Conservation (phyloP, 2,797 vertebrate genomes). For the Prionace glauca region DNA sequence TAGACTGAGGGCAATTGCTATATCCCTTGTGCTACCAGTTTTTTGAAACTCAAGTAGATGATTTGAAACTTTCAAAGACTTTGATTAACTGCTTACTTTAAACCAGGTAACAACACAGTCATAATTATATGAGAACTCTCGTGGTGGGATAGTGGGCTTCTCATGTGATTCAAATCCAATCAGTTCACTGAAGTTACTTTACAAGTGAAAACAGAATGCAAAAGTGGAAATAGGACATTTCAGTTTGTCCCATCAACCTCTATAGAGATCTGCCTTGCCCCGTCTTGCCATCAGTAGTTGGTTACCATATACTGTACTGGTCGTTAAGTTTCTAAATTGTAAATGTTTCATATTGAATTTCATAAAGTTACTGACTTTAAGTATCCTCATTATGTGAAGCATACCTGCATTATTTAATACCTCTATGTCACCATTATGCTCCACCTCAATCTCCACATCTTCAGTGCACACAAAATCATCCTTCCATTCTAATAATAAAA, state of each 20-base stretch:
- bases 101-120: neutral
- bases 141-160: neutral
- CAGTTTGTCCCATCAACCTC: neutral
- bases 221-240: neutral
- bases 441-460: neutral
- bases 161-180: neutral
- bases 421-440: neutral
- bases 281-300: too few species aligned
- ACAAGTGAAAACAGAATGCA: neutral
- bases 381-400: neutral
- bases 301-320: neutral
- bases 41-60: neutral
- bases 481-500: conserved; percentile 34
- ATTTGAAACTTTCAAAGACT: neutral
- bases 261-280: neutral
- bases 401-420: neutral
- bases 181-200: neutral
- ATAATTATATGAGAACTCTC: neutral
- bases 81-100: neutral
- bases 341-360: neutral
- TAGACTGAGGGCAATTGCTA: neutral
- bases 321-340: neutral
- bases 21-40: neutral
- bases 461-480: conserved; percentile 25
- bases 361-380: neutral